Percentiles rank a stretch among this genome's conserved stretches.
Conservation (phyloP, 2,797 vertebrate genomes). For the Sternotherus odoratus region DNA sequence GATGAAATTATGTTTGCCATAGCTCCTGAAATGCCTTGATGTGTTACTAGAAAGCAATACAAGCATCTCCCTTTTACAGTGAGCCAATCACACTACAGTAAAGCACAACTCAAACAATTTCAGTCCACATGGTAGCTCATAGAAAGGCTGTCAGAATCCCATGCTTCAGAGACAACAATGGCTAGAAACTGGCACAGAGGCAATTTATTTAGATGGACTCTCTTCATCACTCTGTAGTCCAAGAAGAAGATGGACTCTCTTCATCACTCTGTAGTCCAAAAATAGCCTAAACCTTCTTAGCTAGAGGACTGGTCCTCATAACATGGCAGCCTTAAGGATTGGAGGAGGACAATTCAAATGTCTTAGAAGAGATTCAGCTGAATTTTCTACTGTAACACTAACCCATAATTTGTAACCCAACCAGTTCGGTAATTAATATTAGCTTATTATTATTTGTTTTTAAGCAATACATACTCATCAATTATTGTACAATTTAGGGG, state of each 20-base stretch:
- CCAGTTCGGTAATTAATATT: not conserved
- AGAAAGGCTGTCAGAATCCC: conserved; percentile 14
- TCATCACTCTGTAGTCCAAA: too few species aligned
- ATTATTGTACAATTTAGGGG: conserved; percentile 10
- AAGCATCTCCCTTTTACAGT: not conserved
- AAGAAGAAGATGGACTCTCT: too few species aligned
- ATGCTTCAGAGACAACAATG: not conserved
- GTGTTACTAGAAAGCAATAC: not conserved
- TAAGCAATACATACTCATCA: conserved; percentile 33
- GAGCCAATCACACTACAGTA: not conserved
- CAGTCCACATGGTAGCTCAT: conserved; percentile 1
- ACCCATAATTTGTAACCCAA: not conserved
- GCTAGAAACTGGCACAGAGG: conserved; percentile 18
- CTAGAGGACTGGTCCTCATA: not conserved
- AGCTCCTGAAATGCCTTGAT: not conserved
- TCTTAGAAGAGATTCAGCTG: not conserved
- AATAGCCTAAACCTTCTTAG: not conserved
- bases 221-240: not conserved
- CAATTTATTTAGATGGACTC: conserved; percentile 40
- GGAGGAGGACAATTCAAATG: not conserved
- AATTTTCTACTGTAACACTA: not conserved
- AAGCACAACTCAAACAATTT: not conserved
- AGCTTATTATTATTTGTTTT: not conserved
- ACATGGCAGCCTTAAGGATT: conserved; percentile 2
- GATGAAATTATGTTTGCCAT: too few species aligned